Base-by-base conservation (phyloP, 2,113 vertebrate species). In the Nesogale talazaci region DNA sequence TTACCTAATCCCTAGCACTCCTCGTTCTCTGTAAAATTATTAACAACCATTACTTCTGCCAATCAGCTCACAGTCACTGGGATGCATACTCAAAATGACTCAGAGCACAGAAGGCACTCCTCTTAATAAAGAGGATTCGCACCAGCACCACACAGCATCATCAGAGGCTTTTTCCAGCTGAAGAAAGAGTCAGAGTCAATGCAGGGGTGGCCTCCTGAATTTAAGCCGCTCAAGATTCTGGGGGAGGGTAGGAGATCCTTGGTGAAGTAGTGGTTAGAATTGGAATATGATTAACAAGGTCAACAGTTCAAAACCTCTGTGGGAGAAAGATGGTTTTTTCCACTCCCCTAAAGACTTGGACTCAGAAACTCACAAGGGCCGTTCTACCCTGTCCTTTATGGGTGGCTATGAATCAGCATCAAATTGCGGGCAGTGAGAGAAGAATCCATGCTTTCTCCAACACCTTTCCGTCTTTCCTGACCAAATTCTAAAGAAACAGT, bases 401-500 rank as follows among this genome's bases (percentile, higher is more conserved):
- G 46, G 9, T 10, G 46, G 46, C 46, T 8, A 52, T 12, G 6
- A 52, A 52, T 5, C 10, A 12, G 46, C 46, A 10, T 52, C 46
- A 12, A 10, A 2, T 52, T 52, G 10, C 9, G 9, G 14, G 46
- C 46, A 52, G 46, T 52, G 5, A 52, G 0, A 8, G 2, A 57
- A 31, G 22, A 84, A 56, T 6, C 3, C 1, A 3, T 29, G 3
- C 63, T 42, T 36, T 10, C 16, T 59, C 29, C 86, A 67, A 4
- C 6, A n/a, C 9, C 65, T 15, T 27, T 4, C 0, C 14, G 9
- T 19, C 46, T 89, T 85, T 38, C 7, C 83, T 56, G 6, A 81
- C 42, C 67, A 52, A 6, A 91, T 79, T 93, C 0, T 0, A 92
- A 57, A 92, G n/a, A 19, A 95, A 69, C 17, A 81, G 29, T 20